Evolutionary conservation across 2,888 invertebrate species (phyloP).

Genomic region (Diaphora mendica): DNA sequence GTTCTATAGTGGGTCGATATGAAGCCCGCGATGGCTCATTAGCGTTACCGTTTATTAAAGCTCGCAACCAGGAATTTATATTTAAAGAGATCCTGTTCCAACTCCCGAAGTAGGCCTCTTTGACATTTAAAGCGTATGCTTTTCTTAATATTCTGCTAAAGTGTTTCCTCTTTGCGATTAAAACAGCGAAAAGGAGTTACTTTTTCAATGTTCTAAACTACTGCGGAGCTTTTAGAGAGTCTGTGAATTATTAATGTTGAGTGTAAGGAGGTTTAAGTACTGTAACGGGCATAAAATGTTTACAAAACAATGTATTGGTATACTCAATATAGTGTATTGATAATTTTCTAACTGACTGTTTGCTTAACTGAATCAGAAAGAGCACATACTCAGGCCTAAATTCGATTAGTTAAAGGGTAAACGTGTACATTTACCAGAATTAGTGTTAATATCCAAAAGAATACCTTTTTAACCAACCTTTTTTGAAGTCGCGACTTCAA

Average conservation of each 20-base stretch:
- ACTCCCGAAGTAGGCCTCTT: conserved; percentile 17
- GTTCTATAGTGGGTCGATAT: conserved; percentile 26
- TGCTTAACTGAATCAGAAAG: neutral
- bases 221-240: neutral
- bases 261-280: neutral
- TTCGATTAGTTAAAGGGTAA: neutral
- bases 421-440: neutral
- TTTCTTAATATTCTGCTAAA: conserved; percentile 19
- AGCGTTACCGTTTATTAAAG: conserved; percentile 56
- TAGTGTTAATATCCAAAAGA: neutral
- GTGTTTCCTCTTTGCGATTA: conserved; percentile 23
- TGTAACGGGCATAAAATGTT: neutral
- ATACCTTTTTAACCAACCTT: too few relatives aligned
- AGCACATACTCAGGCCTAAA: neutral
- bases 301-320: neutral
- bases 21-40: conserved; percentile 54
- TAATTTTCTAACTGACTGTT: neutral
- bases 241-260: neutral
- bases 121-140: conserved; percentile 13
- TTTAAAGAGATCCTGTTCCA: conserved; percentile 25
- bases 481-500: too few relatives aligned
- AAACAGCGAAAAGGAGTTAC: conserved; percentile 23
- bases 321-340: neutral
- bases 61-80: conserved; percentile 22
- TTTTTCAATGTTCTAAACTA: conserved; percentile 14